Evolutionary conservation across 2,113 vertebrate species (phyloP).

Genomic region (Epinephelus moara): DNA sequence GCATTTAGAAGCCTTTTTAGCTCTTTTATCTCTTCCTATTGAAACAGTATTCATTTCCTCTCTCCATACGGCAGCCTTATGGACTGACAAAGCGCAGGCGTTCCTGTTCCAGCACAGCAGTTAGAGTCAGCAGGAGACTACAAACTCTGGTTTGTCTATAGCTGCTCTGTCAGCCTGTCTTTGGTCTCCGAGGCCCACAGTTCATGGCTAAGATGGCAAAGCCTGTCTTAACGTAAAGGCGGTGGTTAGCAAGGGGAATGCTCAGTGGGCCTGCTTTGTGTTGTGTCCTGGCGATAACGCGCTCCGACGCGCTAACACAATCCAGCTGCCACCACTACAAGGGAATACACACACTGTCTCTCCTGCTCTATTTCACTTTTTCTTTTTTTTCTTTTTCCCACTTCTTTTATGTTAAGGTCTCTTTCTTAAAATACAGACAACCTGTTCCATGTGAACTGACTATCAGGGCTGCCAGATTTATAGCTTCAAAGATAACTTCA

Average conservation of each 20-base stretch:
- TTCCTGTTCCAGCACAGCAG: slow-evolving; percentile 17
- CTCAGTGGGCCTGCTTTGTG: slow-evolving; percentile 65
- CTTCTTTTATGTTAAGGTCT: slow-evolving; percentile 17
- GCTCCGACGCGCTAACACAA: slow-evolving; percentile 65
- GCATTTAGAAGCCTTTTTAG: slow-evolving; percentile 28
- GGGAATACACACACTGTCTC: slow-evolving; percentile 43
- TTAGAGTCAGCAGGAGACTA: slow-evolving; percentile 35
- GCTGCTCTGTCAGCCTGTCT: slow-evolving; percentile 62
- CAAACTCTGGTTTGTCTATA: slow-evolving; percentile 42
- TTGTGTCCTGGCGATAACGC: slow-evolving; percentile 60
- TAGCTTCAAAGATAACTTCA: slow-evolving; percentile 46
- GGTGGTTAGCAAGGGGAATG: slow-evolving; percentile 44
- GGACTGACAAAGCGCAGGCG: slow-evolving; percentile 65
- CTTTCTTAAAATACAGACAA: slow-evolving; percentile 24
- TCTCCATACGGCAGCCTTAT: slow-evolving; percentile 5
- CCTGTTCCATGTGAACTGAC: slow-evolving; percentile 18
- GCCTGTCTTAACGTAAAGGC: slow-evolving; percentile 58
- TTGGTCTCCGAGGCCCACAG: slow-evolving; percentile 64
- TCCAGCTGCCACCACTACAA: slow-evolving; percentile 67
- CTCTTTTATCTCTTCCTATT: slow-evolving; percentile 3
- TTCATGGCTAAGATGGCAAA: slow-evolving; percentile 67
- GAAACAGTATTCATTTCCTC: slow-evolving; percentile 45
- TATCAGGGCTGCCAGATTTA: slow-evolving; percentile 15
- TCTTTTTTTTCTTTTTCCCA: neutral
- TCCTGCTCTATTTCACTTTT: slow-evolving; percentile 26